These are phyloP conservation scores for Canis aureus DNA, from an alignment of 2,113 vertebrate genomes.

Conservation along the genomic window DNA sequence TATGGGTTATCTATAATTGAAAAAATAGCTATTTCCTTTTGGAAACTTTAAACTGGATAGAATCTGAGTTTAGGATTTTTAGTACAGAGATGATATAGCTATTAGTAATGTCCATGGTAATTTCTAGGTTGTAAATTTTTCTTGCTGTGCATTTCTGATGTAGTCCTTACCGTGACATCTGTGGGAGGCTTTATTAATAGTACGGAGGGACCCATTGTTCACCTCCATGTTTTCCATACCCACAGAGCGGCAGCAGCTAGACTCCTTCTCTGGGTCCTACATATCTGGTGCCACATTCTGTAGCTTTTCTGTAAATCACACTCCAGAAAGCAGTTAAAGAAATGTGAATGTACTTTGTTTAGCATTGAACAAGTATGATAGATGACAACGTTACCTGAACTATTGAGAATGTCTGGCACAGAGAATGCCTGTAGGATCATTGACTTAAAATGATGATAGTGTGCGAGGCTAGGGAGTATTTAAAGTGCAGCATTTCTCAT, in stretches of 20 bases:
- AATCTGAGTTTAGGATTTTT: neutral
- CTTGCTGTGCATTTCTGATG: neutral
- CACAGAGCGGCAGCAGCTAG: no score
- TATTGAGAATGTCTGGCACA: neutral
- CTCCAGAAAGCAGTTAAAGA: neutral
- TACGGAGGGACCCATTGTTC: neutral
- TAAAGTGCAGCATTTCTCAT: neutral
- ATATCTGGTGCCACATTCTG: neutral
- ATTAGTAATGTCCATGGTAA: neutral
- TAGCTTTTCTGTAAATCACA: neutral
- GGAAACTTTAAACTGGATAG: neutral
- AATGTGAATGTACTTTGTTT: neutral
- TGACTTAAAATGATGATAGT: neutral
- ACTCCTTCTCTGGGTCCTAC: neutral
- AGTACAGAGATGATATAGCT: neutral
- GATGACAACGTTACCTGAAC: no score
- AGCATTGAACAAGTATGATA: neutral
- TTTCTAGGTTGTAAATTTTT: neutral
- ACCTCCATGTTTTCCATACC: neutral
- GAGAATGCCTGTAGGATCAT: neutral
- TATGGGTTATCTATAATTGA: neutral
- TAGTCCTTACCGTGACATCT: neutral
- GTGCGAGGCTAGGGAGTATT: neutral
- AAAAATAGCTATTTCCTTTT: neutral
- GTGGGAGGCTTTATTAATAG: neutral